Evolutionary conservation across 2,888 invertebrate species (phyloP).

Genomic region (Thymelicus acteon): DNA sequence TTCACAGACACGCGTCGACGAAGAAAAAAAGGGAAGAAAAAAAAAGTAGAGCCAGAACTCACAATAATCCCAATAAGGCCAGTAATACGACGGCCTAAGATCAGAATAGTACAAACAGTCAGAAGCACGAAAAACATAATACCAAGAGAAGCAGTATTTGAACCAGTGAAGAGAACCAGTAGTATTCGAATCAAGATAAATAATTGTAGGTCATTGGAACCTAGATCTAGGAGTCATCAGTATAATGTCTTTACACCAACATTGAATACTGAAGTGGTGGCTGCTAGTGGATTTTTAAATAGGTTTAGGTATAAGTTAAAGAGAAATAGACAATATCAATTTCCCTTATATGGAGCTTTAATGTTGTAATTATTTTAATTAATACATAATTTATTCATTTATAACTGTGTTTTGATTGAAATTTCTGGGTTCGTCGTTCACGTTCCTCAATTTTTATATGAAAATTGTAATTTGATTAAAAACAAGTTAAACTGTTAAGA

Average conservation of each 20-base stretch:
- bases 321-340: constrained; percentile 52
- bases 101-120: constrained; percentile 55
- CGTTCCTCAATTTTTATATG: too few species aligned
- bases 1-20: constrained; percentile 39
- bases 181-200: constrained; percentile 66
- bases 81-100: constrained; percentile 56
- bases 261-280: constrained; percentile 50
- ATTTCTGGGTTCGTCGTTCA: too few species aligned
- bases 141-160: constrained; percentile 64
- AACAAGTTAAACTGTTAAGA: too few species aligned
- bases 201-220: constrained; percentile 62
- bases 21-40: constrained; percentile 40
- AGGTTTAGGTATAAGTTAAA: constrained; percentile 75
- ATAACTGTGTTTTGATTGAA: not conserved
- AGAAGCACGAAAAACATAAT: constrained; percentile 46
- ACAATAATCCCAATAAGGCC: constrained; percentile 58
- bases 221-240: constrained; percentile 40
- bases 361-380: constrained; percentile 54
- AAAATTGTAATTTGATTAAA: too few species aligned
- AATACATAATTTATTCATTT: constrained; percentile 36
- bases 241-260: constrained; percentile 41
- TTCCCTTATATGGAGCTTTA: constrained; percentile 74
- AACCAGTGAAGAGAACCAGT: constrained; percentile 52
- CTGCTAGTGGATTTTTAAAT: constrained; percentile 69
- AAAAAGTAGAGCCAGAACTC: constrained; percentile 62